Evolutionary conservation across 1,140 invertebrate genomes (phyloP).

Genomic region (Bactericera cockerelli): DNA sequence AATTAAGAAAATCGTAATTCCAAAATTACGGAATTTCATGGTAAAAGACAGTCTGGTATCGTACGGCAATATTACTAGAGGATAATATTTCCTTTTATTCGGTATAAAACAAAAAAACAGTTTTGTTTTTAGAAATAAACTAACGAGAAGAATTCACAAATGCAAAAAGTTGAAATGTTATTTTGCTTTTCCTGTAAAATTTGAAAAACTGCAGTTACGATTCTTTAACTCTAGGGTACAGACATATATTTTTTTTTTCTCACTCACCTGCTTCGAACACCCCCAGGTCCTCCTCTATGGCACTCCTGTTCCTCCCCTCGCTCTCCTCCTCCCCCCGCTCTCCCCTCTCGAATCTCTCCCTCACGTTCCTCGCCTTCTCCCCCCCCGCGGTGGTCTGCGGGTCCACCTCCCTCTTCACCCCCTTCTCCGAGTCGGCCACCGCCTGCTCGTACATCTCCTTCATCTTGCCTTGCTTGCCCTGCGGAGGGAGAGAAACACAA

Average conservation of each 20-base stretch:
- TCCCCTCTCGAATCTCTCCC: constrained; percentile 73
- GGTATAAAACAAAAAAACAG: no score
- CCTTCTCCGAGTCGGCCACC: constrained; percentile 56
- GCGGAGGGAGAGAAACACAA: constrained; percentile 24
- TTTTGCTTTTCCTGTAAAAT: no score
- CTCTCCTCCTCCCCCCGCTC: constrained; percentile 40
- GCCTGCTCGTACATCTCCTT: constrained; percentile 85
- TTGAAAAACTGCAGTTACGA: no score
- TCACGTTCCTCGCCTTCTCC: constrained; percentile 51
- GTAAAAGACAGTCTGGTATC: no score
- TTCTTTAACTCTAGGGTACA: no score
- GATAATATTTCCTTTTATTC: no score
- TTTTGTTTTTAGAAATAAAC: no score
- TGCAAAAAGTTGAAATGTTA: no score
- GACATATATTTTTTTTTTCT: not conserved
- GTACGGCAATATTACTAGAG: no score
- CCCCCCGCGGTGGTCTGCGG: constrained; percentile 32
- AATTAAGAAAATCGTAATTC: no score
- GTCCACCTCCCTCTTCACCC: constrained; percentile 36
- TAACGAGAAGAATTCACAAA: no score
- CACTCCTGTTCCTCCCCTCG: constrained; percentile 30
- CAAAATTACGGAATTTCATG: no score
- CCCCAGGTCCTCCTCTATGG: constrained; percentile 52
- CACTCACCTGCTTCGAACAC: constrained; percentile 65
- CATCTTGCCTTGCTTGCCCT: constrained; percentile 78